These are phyloP conservation scores for Okapia johnstoni DNA, from an alignment of 2,113 vertebrate genomes.

Conservation along the genomic window DNA sequence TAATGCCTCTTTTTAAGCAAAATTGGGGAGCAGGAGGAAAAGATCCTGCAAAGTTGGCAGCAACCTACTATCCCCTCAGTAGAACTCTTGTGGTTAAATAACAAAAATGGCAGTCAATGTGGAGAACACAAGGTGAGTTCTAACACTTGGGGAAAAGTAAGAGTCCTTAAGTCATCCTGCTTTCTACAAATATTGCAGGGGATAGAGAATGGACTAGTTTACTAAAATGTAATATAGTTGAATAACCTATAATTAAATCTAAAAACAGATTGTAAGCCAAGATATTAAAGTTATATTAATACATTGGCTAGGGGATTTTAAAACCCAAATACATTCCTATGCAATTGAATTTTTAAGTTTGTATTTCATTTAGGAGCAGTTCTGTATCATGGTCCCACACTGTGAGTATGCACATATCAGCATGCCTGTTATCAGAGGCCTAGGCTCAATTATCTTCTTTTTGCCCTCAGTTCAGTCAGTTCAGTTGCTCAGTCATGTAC, in stretches of 20 bases:
- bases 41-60: neutral
- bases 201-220: neutral
- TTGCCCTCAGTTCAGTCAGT: neutral
- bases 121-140: neutral
- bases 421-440: neutral
- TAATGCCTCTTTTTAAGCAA: neutral
- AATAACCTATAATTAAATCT: neutral
- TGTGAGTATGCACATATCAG: neutral
- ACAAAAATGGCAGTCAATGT: neutral
- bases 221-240: neutral
- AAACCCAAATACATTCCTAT: neutral
- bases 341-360: neutral
- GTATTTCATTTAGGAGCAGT: neutral
- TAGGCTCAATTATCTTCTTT: neutral
- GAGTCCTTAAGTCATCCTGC: neutral
- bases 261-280: neutral
- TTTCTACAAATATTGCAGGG: neutral
- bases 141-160: neutral
- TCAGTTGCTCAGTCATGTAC: neutral
- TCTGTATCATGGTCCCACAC: neutral
- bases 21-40: neutral
- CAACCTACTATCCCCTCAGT: neutral
- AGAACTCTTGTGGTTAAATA: neutral
- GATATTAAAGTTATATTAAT: neutral
- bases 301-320: neutral